Percentiles rank a stretch among this genome's conserved stretches.
phyloP scores from a whole-genome alignment of 64 coral and sea anemone genomes.

The Porites lutea region DNA sequence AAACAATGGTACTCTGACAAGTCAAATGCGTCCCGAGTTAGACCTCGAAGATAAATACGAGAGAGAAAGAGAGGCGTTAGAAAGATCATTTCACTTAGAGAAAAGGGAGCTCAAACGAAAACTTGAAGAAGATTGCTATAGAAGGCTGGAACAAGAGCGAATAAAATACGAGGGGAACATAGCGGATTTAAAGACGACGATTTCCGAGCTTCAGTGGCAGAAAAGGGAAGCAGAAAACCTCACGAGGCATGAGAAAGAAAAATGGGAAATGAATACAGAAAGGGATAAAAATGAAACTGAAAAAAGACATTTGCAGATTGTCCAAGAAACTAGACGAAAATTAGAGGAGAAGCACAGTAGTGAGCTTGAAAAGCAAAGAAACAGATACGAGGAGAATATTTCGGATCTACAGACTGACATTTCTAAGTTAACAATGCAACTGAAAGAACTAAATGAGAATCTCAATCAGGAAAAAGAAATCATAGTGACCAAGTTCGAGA shows the following conservation, averaged over 20 bases:
- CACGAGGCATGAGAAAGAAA: conserved; percentile 83
- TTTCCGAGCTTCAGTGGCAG: conserved; percentile 94
- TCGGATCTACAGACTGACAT: conserved; percentile 82
- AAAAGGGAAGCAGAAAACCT: conserved; percentile 88
- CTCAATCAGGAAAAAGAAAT: conserved; percentile 93
- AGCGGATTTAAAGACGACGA: conserved; percentile 73
- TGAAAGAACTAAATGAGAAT: conserved; percentile 94
- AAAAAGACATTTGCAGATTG: conserved; percentile 66
- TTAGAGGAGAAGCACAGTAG: conserved; percentile 63
- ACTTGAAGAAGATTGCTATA: conserved; percentile 79
- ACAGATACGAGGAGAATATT: conserved; percentile 92
- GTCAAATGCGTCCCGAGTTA: conserved; percentile 85
- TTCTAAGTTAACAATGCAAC: conserved; percentile 82
- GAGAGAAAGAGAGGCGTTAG: conserved; percentile 80
- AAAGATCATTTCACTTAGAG: conserved; percentile 78
- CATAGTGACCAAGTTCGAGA: conserved; percentile 89
- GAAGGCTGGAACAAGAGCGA: conserved; percentile 80
- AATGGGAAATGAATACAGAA: conserved; percentile 85
- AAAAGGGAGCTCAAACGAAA: conserved; percentile 82
- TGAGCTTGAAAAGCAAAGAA: conserved; percentile 82
- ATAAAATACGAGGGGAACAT: conserved; percentile 73
- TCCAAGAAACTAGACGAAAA: conserved; percentile 79
- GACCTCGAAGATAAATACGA: conserved; percentile 98
- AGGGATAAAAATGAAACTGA: conserved; percentile 91
- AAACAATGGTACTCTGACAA: conserved; percentile 75